These are phyloP conservation scores for Dendrocincla tyrannina DNA, from an alignment of 2,797 vertebrate species.

Conservation along the genomic window DNA sequence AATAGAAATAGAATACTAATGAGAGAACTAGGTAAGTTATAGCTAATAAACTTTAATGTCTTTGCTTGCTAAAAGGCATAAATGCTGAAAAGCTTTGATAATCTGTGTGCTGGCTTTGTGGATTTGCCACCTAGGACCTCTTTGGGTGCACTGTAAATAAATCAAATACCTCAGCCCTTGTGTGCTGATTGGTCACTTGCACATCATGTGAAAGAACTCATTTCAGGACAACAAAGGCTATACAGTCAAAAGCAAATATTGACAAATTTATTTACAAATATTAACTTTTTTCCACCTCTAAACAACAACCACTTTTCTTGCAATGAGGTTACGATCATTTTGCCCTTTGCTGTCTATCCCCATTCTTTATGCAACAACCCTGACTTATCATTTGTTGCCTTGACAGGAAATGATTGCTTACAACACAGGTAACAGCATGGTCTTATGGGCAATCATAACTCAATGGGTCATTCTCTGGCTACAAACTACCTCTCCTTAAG, in stretches of 20 bases:
- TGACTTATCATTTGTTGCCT: neutral
- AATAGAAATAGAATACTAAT: neutral
- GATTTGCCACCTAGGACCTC: neutral
- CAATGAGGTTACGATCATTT: neutral
- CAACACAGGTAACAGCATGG: neutral
- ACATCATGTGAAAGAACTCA: neutral
- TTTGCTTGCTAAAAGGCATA: neutral
- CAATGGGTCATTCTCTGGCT: neutral
- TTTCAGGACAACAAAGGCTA: neutral
- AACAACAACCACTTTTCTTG: neutral
- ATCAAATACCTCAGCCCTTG: neutral
- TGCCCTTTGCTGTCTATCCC: neutral
- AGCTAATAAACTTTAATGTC: neutral
- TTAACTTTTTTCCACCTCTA: neutral
- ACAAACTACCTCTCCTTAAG: neutral
- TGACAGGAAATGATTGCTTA: conserved; percentile 6
- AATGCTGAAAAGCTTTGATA: neutral
- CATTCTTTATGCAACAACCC: neutral
- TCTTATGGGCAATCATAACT: neutral
- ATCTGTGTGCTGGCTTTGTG: neutral
- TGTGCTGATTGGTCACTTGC: neutral
- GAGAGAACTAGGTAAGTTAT: neutral
- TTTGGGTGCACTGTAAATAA: neutral
- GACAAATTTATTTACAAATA: neutral
- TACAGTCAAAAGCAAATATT: neutral